Percentiles rank a stretch among this genome's conserved stretches.
Conservation (phyloP, 2,113 vertebrate genomes). For the Echinops telfairi region DNA sequence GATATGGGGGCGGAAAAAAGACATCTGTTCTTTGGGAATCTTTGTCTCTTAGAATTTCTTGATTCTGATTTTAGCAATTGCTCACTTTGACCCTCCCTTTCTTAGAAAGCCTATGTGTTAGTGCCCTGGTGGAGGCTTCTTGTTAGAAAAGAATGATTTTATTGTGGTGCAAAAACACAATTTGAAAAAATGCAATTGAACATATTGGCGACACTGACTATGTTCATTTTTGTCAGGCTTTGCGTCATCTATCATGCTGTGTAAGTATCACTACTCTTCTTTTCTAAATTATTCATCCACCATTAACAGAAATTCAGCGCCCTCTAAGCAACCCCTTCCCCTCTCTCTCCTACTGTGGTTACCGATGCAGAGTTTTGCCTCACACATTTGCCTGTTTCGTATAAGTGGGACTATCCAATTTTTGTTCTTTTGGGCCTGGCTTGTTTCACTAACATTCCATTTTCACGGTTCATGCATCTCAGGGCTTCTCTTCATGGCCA, state of each 20-base stretch:
- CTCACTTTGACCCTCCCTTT: neutral
- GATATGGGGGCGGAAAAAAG: neutral
- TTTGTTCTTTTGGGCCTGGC: neutral
- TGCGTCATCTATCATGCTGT: too few species aligned
- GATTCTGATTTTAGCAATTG: constrained; percentile 53
- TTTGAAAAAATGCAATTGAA: neutral
- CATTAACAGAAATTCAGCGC: neutral
- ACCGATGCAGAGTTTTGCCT: neutral
- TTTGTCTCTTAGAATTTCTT: constrained; percentile 34
- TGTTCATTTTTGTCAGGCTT: too few species aligned
- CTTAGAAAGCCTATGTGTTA: neutral
- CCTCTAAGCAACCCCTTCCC: neutral
- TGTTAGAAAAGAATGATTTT: too few species aligned
- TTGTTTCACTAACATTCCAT: neutral
- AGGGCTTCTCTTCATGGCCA: neutral
- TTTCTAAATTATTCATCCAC: neutral
- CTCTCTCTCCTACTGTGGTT: neutral
- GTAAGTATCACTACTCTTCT: neutral
- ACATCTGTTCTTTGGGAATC: constrained; percentile 13
- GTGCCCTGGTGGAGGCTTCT: neutral
- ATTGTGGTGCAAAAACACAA: too few species aligned
- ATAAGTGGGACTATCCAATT: neutral
- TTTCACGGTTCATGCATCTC: neutral
- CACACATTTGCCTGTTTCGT: neutral
- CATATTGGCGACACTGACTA: neutral